phyloP scores from a whole-genome alignment of 53 echinoderm and acorn worm species.

The Paracentrotus lividus region DNA sequence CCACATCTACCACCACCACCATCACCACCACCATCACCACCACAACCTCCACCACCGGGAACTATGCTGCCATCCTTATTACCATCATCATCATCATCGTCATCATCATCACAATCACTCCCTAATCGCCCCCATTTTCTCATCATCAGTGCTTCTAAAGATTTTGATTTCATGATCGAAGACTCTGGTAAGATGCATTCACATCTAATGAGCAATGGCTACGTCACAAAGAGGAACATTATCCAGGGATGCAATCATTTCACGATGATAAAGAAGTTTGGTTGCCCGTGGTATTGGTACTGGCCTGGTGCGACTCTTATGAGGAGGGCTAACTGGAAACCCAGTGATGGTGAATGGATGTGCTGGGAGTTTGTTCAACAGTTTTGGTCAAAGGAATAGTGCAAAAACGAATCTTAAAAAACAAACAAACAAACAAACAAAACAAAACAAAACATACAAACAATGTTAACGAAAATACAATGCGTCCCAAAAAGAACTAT shows the following conservation, averaged over 20 bases:
- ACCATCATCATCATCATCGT: too few species aligned
- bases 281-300: slow-evolving; percentile 14
- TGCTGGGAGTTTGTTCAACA: slow-evolving; percentile 66
- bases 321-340: not conserved
- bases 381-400: not conserved
- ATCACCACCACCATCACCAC: too few species aligned
- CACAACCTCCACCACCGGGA: too few species aligned
- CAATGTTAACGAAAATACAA: too few species aligned
- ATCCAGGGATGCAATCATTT: slow-evolving; percentile 18
- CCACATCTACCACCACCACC: too few species aligned
- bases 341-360: not conserved
- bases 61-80: too few species aligned
- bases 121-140: slow-evolving; percentile 41
- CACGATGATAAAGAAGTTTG: slow-evolving; percentile 32
- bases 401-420: too few species aligned
- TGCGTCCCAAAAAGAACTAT: too few species aligned
- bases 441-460: too few species aligned
- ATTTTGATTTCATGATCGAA: slow-evolving; percentile 57
- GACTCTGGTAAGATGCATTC: slow-evolving; percentile 28
- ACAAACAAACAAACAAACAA: too few species aligned
- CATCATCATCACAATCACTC: too few species aligned
- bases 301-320: not conserved
- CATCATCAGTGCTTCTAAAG: slow-evolving; percentile 39
- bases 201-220: not conserved
- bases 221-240: not conserved